These are phyloP conservation scores for Calonectris borealis DNA, from an alignment of 2,113 vertebrate species.

Conservation along the genomic window DNA sequence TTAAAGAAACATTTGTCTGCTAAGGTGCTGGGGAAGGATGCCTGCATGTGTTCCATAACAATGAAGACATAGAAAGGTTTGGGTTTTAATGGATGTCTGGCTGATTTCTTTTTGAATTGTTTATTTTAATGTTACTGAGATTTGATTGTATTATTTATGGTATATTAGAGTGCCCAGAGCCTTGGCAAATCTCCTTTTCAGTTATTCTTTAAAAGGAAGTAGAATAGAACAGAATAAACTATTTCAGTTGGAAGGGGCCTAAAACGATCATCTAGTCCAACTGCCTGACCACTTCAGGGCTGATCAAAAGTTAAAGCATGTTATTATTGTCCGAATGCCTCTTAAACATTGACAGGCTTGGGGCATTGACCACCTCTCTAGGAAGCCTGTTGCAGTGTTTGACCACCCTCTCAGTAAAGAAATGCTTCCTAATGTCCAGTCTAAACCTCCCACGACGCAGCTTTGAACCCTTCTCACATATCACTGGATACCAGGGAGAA, in stretches of 20 bases:
- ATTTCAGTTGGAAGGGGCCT: neutral
- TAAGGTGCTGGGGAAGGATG: neutral
- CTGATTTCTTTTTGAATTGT: neutral
- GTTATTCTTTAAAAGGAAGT: neutral
- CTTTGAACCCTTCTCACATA: neutral
- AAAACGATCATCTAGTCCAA: neutral
- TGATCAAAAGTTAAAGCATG: neutral
- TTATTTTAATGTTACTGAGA: neutral
- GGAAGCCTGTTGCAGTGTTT: neutral
- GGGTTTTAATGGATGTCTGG: neutral
- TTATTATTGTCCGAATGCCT: neutral
- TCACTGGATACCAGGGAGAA: neutral
- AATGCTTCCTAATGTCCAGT: neutral
- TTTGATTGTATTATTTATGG: neutral
- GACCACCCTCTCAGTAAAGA: neutral
- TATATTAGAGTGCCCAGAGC: neutral
- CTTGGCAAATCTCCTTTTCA: neutral
- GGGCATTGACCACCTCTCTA: neutral
- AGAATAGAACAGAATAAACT: neutral
- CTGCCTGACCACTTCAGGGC: neutral
- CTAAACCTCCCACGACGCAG: neutral
- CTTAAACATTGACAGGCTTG: neutral
- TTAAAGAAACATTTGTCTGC: neutral
- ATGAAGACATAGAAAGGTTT: neutral
- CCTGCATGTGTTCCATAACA: neutral